These are phyloP conservation scores for Saxidomus purpurata DNA, from an alignment of 1,140 invertebrate species.

Conservation along the genomic window DNA sequence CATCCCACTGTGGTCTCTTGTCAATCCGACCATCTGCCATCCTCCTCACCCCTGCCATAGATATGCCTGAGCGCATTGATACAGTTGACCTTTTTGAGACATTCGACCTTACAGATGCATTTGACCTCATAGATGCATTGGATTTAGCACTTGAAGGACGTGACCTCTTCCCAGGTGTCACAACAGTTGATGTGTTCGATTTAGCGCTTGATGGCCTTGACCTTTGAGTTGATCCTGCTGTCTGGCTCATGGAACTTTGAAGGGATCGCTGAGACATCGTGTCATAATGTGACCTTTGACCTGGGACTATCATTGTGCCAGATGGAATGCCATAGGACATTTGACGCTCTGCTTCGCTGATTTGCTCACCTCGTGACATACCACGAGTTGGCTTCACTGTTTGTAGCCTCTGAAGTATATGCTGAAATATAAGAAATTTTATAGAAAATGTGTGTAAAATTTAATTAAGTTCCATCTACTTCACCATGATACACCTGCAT, in stretches of 20 bases:
- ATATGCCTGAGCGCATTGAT: conserved; percentile 36
- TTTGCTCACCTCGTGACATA: conserved; percentile 75
- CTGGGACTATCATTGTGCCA: conserved; percentile 52
- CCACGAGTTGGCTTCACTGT: conserved; percentile 76
- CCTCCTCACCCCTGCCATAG: not conserved
- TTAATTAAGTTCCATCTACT: too few relatives aligned
- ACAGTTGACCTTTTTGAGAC: conserved; percentile 52
- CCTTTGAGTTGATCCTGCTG: conserved; percentile 29
- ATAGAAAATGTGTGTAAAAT: too few relatives aligned
- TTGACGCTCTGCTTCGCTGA: conserved; percentile 73
- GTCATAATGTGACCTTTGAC: conserved; percentile 15
- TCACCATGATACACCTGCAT: too few relatives aligned
- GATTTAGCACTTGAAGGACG: conserved; percentile 62
- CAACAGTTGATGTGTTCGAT: conserved; percentile 52
- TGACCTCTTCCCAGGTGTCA: conserved; percentile 38
- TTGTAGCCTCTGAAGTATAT: conserved; percentile 82
- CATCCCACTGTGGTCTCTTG: conserved; percentile 54
- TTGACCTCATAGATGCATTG: conserved; percentile 62
- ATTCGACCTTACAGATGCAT: conserved; percentile 60
- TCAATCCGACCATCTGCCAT: conserved; percentile 21
- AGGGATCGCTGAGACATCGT: not conserved
- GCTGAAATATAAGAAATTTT: conserved; percentile 69
- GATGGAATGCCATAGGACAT: conserved; percentile 76
- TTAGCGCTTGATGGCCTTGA: conserved; percentile 63
- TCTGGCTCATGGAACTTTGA: conserved; percentile 55